Evolutionary conservation across 2,797 vertebrate species (phyloP).

Genomic region (Pseudochaenichthys georgianus): DNA sequence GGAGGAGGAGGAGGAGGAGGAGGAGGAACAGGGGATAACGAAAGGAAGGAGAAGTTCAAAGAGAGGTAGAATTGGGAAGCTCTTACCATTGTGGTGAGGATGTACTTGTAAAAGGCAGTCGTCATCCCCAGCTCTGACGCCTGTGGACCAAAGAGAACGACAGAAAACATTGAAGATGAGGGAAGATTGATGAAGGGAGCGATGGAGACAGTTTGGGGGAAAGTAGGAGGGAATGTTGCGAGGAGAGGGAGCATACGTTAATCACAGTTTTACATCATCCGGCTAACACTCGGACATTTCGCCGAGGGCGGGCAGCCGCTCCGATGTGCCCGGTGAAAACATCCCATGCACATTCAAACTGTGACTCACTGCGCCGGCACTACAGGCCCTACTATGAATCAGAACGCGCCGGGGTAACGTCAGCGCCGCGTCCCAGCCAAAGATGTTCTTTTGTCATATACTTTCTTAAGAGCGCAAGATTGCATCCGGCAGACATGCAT

Average conservation of each 20-base stretch:
- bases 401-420: constrained; percentile 62
- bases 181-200: constrained; percentile 46
- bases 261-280: constrained; percentile 79
- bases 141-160: constrained; percentile 2
- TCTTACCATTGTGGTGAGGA: constrained; percentile 93
- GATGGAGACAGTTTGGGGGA: constrained; percentile 56
- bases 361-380: constrained; percentile 66
- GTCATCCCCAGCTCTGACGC: constrained; percentile 87
- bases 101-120: constrained; percentile 94
- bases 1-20: constrained; percentile 26
- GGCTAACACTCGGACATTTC: constrained; percentile 65
- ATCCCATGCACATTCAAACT: constrained; percentile 57
- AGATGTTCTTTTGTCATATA: constrained; percentile 64
- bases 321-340: constrained; percentile 53
- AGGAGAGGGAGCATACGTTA: constrained; percentile 67
- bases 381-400: constrained; percentile 59
- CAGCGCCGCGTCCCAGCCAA: constrained; percentile 53
- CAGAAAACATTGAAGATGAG: constrained; percentile 20
- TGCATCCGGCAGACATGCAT: constrained; percentile 60
- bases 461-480: constrained; percentile 60
- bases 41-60: constrained; percentile 11
- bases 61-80: constrained; percentile 32
- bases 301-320: constrained; percentile 61
- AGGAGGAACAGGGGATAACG: constrained; percentile 20
- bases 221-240: constrained; percentile 40